Evolutionary conservation across 23 tunicate species (phyloP).

Genomic region (Trididemnum nubilum): DNA sequence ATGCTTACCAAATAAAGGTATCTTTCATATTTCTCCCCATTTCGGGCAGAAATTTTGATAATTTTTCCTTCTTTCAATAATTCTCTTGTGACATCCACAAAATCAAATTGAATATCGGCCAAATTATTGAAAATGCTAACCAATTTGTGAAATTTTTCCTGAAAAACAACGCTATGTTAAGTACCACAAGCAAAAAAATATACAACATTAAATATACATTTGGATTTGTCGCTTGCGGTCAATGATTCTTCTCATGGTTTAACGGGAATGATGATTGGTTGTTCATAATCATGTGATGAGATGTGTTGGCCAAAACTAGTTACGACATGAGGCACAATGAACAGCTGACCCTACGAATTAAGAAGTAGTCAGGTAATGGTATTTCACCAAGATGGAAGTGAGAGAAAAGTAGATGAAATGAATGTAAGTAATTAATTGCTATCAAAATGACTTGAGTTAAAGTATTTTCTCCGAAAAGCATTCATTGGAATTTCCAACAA

Average conservation of each 20-base stretch:
- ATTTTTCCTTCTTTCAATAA: constrained; percentile 89
- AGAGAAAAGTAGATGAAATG: too few species aligned
- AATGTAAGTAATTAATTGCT: too few species aligned
- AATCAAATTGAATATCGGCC: constrained; percentile 81
- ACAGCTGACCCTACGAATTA: constrained; percentile 63
- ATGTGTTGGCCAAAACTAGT: constrained; percentile 67
- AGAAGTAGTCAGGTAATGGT: neutral
- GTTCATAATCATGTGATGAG: constrained; percentile 35
- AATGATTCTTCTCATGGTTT: constrained; percentile 59
- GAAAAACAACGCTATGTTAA: neutral
- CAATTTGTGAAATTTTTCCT: constrained; percentile 88
- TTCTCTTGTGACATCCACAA: constrained; percentile 83
- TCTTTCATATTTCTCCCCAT: constrained; percentile 92
- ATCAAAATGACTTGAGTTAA: too few species aligned
- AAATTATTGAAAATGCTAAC: constrained; percentile 78
- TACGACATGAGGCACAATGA: constrained; percentile 72
- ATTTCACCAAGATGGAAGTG: too few species aligned
- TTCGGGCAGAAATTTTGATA: constrained; percentile 91
- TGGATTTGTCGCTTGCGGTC: neutral
- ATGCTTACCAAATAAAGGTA: constrained; percentile 84
- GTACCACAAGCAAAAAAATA: constrained; percentile 5
- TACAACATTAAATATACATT: neutral
- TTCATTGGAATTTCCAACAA: too few species aligned
- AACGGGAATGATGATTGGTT: constrained; percentile 72
- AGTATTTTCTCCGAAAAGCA: too few species aligned